Base-by-base conservation (phyloP, 2,113 vertebrate genomes). In the Oryzias celebensis region DNA sequence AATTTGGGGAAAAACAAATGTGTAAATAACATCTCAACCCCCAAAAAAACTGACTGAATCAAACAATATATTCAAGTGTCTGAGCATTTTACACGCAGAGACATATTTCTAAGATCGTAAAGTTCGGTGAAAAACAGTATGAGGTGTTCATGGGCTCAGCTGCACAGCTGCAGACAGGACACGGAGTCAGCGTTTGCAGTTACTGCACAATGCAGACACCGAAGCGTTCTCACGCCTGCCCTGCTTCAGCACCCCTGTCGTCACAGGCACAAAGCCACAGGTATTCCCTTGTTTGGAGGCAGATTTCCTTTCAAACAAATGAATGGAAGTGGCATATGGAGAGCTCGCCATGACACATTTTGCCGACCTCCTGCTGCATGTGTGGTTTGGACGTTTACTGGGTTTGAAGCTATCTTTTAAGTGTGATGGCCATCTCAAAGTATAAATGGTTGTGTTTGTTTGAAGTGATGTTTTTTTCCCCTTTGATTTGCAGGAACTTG, bases 151-250 rank as follows among this genome's bases (percentile, higher is more conserved):
- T 36, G 52, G 14, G 58, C 53, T 61, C 68, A 82, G 80, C 83
- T 82, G 73, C 63, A 77, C 24, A 52, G 17, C 41, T 2, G 10
- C 58, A 58, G 56, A 78, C 65, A 49, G 66, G 65, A 66, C 51
- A 64, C 59, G 45, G 69, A 36, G 36, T 36, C 36, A 36, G 36
- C 36, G 36, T 12, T 70, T 48, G 67, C 58, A 62, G 72, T 64
- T 43, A 46, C 4, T 62, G 78, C 66, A 87, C 88, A 89, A 86
- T 80, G 60, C 55, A 62, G 28, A 64, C 56, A 85, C 73, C 89
- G 73, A 85, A 22, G 62, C 67, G 17, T 60, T 73, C 61, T 49
- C 18, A 62, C 61, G 65, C 62, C 77, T 57, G 62, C 58, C 53
- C 73, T 26, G 65, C 62, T 48, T 44, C 59, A 68, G 62, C 47